Conservation (phyloP, 2,888 invertebrate genomes). For the Polydrusus pterygomalis region DNA sequence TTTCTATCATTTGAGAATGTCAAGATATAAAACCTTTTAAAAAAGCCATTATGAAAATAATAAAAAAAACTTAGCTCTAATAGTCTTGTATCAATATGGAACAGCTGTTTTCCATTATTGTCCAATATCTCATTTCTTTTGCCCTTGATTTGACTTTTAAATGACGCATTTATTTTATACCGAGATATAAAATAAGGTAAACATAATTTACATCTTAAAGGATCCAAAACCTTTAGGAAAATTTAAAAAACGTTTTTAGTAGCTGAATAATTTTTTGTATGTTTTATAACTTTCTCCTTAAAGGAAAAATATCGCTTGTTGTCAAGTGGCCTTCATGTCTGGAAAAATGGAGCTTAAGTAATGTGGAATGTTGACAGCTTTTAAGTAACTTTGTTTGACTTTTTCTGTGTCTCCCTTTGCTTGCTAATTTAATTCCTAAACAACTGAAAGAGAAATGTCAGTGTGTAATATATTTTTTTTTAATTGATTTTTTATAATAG, state of each 20-base stretch:
- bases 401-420: too few species aligned
- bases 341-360: too few species aligned
- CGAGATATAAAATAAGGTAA: constrained; percentile 9
- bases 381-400: too few species aligned
- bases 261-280: neutral
- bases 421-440: too few species aligned
- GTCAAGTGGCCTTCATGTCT: too few species aligned
- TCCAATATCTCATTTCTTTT: constrained; percentile 31
- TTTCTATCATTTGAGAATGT: neutral
- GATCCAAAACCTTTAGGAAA: neutral
- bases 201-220: constrained; percentile 14
- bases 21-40: neutral
- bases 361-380: too few species aligned
- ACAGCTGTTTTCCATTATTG: constrained; percentile 43
- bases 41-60: neutral
- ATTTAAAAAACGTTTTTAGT: neutral
- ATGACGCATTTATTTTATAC: constrained; percentile 16
- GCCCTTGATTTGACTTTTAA: constrained; percentile 20
- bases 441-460: too few species aligned
- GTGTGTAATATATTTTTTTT: too few species aligned
- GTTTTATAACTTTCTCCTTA: neutral
- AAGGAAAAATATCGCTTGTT: neutral
- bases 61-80: constrained; percentile 26
- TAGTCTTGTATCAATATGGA: constrained; percentile 29
- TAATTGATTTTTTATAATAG: too few species aligned